A percentile compares a stretch with the other conserved stretches of the same genome.
Conservation (phyloP, 2,113 vertebrate species). For the Gymnobelideus leadbeateri region DNA sequence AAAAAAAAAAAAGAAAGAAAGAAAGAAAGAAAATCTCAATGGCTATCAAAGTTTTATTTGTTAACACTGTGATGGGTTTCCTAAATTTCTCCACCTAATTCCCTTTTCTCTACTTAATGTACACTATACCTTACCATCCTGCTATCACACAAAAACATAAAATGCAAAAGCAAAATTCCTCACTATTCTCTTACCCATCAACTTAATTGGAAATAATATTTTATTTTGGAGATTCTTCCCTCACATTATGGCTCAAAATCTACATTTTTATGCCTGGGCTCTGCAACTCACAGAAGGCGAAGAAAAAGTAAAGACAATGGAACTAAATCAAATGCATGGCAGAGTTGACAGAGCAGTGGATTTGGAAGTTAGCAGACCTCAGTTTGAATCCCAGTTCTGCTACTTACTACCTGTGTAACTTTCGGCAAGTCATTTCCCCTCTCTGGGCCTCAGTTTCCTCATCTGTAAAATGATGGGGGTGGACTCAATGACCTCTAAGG, state of each 20-base stretch:
- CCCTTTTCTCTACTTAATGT: neutral
- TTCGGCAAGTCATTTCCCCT: neutral
- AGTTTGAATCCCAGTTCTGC: neutral
- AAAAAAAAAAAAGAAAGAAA: neutral
- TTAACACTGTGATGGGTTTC: neutral
- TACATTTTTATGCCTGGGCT: neutral
- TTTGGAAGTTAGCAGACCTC: neutral
- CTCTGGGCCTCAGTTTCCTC: slow-evolving; percentile 1
- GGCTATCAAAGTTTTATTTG: neutral
- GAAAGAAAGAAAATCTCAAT: neutral
- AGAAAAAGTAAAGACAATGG: neutral
- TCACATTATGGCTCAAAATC: neutral
- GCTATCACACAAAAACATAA: neutral
- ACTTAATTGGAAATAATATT: neutral
- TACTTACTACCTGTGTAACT: neutral
- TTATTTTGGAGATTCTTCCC: neutral
- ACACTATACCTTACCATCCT: neutral
- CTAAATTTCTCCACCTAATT: neutral
- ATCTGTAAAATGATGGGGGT: slow-evolving; percentile 2
- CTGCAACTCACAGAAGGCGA: neutral
- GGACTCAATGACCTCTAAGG: neutral
- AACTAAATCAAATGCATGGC: neutral
- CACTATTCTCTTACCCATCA: neutral
- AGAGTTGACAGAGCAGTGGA: neutral
- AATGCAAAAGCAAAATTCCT: neutral